phyloP scores from a whole-genome alignment of 2,888 invertebrate genomes.

The Trissolcus japonicus region DNA sequence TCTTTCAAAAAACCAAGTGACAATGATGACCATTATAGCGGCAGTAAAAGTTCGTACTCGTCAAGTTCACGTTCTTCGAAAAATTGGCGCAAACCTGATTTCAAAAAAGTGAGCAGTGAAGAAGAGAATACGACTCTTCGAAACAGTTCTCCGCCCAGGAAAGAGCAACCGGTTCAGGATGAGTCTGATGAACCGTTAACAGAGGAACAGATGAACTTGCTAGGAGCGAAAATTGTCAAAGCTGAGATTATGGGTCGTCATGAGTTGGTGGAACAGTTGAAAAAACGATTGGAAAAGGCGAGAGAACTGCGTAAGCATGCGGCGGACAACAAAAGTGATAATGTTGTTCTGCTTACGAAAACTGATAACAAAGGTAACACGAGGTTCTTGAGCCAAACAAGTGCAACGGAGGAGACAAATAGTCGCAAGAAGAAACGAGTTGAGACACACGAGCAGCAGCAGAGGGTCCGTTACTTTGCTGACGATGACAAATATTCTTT shows the following conservation, averaged over 20 bases:
- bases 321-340: conserved; percentile 41
- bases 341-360: conserved; percentile 81
- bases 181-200: conserved; percentile 77
- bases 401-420: conserved; percentile 71
- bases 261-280: conserved; percentile 83
- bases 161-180: background rate
- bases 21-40: conserved; percentile 49
- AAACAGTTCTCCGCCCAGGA: background rate
- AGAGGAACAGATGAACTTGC: conserved; percentile 91
- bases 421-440: conserved; percentile 78
- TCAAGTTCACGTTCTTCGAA: conserved; percentile 50
- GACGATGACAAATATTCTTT: conserved; percentile 93
- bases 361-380: conserved; percentile 81
- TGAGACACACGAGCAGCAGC: conserved; percentile 83
- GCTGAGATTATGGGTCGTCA: conserved; percentile 94
- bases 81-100: conserved; percentile 65
- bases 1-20: conserved; percentile 66
- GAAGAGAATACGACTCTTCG: conserved; percentile 4
- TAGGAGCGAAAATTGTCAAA: conserved; percentile 93
- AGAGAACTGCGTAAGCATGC: conserved; percentile 76
- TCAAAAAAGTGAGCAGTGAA: conserved; percentile 31
- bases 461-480: conserved; percentile 89
- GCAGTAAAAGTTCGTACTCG: conserved; percentile 2
- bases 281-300: conserved; percentile 85
- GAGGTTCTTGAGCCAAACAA: conserved; percentile 79